Base-by-base conservation (phyloP, 2,888 invertebrate species). In the Stomorhina lunata region DNA sequence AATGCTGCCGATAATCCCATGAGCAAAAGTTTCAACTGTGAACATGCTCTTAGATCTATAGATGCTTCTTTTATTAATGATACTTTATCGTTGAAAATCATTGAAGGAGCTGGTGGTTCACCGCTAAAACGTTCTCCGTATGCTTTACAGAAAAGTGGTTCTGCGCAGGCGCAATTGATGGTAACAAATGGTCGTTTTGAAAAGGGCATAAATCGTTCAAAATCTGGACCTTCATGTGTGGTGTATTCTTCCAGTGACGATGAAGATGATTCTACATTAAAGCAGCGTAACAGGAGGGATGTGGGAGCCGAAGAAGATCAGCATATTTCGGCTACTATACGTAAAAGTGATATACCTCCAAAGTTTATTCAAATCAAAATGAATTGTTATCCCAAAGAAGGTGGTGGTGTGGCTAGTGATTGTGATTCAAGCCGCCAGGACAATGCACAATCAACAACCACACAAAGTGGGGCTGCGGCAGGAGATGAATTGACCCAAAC, bases 11-110 rank as follows among this genome's bases (percentile, higher is more conserved):
- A 90, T 59, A 91, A 91, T 71, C 90, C 90, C 34, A 91, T 91
- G 91, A 92, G 91, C 85, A 91, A 91, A 85, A 92, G 92, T 86
- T 90, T 90, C 72, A 91, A 90, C 84, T 91, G 92, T 80, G 91
- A 90, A 83, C 88, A 90, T 68, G 90, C 90, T 0, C 72, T 91
- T 59, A 88, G 91, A 40, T 89, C 90, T 17, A 90, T 91, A 17
- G 90, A 91, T 87, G 88, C 91, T 6, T 83, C 87, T 2, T 75
- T 88, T 48, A 90, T 91, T 50, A 90, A 90, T 63, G 91, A 91
- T 82, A 90, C 90, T 5, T 85, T 91, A 45, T 88, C 88, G 40
- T 73, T 90, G 27, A 89, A 88, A 9, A 87, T 86, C 27, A 86
- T 85, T 69, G 85, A 85, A 2, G 83, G n/a, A n/a, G n/a, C n/a